A percentile compares a stretch with the other conserved stretches of the same genome.
Evolutionary conservation across 1,140 invertebrate genomes (phyloP).

Genomic region (Drosophila sechellia): DNA sequence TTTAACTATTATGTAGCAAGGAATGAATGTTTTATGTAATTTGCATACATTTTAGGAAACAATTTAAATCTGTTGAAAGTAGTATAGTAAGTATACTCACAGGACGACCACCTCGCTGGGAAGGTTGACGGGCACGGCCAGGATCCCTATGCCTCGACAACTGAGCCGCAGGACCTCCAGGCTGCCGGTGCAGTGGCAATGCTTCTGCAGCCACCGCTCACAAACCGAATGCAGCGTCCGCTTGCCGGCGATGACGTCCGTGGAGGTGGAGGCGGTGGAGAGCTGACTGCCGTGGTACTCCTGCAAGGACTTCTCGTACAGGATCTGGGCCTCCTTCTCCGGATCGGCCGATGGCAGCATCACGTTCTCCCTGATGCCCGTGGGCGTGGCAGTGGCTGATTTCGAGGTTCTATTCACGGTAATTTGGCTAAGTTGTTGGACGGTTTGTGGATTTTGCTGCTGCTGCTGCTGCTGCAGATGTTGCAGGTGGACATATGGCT

Average conservation of each 20-base stretch:
- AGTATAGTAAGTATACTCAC: constrained; percentile 58
- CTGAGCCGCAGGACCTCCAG: constrained; percentile 67
- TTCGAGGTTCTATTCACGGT: constrained; percentile 34
- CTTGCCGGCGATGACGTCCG: constrained; percentile 27
- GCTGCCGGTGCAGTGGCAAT: constrained; percentile 77
- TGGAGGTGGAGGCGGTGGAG: constrained; percentile 2
- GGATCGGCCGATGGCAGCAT: constrained; percentile 79
- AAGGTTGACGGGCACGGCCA: constrained; percentile 75
- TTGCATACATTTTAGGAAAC: too few relatives aligned
- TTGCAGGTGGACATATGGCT: constrained; percentile 23
- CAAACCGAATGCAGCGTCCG: constrained; percentile 69
- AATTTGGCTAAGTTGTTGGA: constrained; percentile 2
- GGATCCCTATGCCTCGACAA: constrained; percentile 74
- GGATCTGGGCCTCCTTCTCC: constrained; percentile 76
- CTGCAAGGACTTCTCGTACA: constrained; percentile 79
- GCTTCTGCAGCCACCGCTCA: constrained; percentile 73
- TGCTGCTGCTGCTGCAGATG: constrained; percentile 8
- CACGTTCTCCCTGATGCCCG: constrained; percentile 76
- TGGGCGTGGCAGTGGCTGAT: constrained; percentile 14
- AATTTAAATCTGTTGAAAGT: neutral
- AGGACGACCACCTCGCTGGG: constrained; percentile 67
- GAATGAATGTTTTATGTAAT: too few relatives aligned
- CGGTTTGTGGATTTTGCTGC: constrained; percentile 3
- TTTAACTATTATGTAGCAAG: too few relatives aligned
- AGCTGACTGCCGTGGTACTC: constrained; percentile 73